Evolutionary conservation across 2,888 invertebrate species (phyloP).

Genomic region (Drosophila subsilvestris): DNA sequence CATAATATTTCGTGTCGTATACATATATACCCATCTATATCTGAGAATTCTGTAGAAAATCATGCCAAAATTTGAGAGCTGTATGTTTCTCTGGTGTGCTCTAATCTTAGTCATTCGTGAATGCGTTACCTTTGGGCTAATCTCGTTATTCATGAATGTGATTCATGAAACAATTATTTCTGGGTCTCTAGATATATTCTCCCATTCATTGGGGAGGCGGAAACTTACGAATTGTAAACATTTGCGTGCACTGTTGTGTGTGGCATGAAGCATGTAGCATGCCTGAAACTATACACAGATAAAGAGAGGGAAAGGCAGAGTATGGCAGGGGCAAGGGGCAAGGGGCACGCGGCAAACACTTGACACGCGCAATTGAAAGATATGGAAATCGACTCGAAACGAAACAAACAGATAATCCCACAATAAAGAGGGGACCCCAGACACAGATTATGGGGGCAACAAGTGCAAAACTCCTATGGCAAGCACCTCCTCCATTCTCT

Average conservation of each 20-base stretch:
- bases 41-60: too few species aligned
- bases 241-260: too few species aligned
- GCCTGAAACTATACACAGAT: neutral
- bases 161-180: neutral
- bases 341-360: neutral
- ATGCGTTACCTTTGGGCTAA: neutral
- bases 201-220: neutral
- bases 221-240: conserved; percentile 41
- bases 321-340: too few species aligned
- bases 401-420: conserved; percentile 1
- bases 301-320: neutral
- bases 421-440: neutral
- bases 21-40: too few species aligned
- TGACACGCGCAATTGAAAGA: conserved; percentile 33
- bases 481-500: neutral
- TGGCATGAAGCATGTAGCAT: too few species aligned
- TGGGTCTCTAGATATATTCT: neutral
- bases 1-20: too few species aligned
- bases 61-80: too few species aligned
- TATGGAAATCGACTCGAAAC: conserved; percentile 19
- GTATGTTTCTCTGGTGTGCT: too few species aligned
- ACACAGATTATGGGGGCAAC: neutral
- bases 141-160: neutral
- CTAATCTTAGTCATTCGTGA: neutral
- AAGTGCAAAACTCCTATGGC: neutral